Percentiles rank a stretch among this genome's conserved stretches.
phyloP scores from a whole-genome alignment of 2,797 vertebrate species.

The Xiphophorus birchmanni region DNA sequence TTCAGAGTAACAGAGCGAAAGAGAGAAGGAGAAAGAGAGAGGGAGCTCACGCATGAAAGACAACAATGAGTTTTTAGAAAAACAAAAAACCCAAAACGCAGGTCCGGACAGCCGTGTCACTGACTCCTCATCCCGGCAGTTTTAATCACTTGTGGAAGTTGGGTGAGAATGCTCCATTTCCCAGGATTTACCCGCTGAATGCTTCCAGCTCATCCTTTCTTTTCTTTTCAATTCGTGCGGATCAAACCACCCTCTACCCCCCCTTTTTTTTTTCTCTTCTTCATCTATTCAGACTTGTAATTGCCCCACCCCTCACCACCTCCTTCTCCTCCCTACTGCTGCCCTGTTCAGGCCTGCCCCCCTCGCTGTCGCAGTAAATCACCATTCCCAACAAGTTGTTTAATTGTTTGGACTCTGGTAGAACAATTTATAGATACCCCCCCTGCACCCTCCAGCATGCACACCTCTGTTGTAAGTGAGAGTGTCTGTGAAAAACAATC shows the following conservation, averaged over 20 bases:
- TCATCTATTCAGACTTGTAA: background rate
- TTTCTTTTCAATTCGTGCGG: constrained; percentile 12
- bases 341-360: constrained; percentile 8
- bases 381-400: constrained; percentile 59
- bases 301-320: background rate
- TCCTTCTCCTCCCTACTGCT: background rate
- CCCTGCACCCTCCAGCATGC: constrained; percentile 18
- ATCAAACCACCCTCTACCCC: background rate
- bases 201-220: constrained; percentile 7
- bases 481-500: constrained; percentile 93
- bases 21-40: background rate
- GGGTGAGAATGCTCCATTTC: constrained; percentile 2
- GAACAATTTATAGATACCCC: constrained; percentile 62
- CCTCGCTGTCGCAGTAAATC: constrained; percentile 37
- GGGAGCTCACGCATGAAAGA: constrained; percentile 3
- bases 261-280: background rate
- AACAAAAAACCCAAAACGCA: constrained; percentile 27
- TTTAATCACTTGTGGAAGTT: constrained; percentile 10
- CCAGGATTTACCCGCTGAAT: constrained; percentile 15
- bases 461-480: constrained; percentile 79
- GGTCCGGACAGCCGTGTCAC: constrained; percentile 17
- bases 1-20: constrained; percentile 7
- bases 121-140: constrained; percentile 16
- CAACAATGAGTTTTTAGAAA: background rate
- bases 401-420: constrained; percentile 60